phyloP scores from a whole-genome alignment of 2,888 invertebrate genomes.

The Ectemnius continuus region DNA sequence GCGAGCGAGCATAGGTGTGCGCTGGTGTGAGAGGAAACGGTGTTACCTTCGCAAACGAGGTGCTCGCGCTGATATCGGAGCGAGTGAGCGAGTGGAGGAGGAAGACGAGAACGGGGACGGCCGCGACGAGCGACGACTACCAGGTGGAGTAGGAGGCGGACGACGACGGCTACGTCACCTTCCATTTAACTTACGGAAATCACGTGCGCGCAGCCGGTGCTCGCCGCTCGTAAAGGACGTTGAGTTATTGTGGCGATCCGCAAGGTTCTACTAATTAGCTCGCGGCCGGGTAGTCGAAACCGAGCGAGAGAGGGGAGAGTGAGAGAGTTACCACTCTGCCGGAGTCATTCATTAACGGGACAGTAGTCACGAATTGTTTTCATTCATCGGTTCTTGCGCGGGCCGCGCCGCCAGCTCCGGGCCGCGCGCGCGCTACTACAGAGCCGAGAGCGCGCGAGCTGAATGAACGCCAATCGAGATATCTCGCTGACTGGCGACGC shows the following conservation, averaged over 20 bases:
- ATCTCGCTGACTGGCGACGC: no score
- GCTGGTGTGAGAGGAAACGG: slow-evolving; percentile 30
- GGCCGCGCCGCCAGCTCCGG: slow-evolving; percentile 44
- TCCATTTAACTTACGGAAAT: slow-evolving; percentile 65
- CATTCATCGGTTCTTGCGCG: slow-evolving; percentile 74
- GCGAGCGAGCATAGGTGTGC: neutral
- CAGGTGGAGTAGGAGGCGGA: no score
- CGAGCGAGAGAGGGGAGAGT: slow-evolving; percentile 36
- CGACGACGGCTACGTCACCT: slow-evolving; percentile 59
- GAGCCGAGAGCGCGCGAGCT: no score
- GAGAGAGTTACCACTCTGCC: slow-evolving; percentile 57
- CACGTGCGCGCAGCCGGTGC: slow-evolving; percentile 54
- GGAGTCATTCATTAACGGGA: slow-evolving; percentile 72
- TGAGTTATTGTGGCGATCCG: slow-evolving; percentile 65
- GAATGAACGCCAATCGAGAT: no score
- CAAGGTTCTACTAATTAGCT: slow-evolving; percentile 65
- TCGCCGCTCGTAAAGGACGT: slow-evolving; percentile 60
- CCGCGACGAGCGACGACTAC: no score
- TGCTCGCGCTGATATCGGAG: slow-evolving; percentile 35
- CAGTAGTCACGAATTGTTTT: slow-evolving; percentile 73
- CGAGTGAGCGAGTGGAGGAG: no score
- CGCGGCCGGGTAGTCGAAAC: slow-evolving; percentile 59
- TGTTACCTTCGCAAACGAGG: slow-evolving; percentile 55
- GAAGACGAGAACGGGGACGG: no score
- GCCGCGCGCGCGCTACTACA: slow-evolving; percentile 22